phyloP scores from a whole-genome alignment of 2,797 vertebrate species.

The Moxostoma hubbsi region DNA sequence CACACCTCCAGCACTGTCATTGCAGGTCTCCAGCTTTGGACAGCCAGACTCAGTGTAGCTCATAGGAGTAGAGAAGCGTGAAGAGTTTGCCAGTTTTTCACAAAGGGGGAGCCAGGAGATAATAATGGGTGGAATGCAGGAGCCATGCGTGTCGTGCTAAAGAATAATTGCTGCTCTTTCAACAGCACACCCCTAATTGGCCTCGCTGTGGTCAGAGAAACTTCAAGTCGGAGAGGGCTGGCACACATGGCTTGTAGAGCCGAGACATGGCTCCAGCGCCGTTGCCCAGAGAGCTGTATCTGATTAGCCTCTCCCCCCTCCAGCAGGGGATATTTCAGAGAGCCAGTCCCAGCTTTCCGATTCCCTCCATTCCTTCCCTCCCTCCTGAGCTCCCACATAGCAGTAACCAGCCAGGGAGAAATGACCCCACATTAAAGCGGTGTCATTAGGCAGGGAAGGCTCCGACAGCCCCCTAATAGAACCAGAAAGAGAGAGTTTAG shows the following conservation, averaged over 20 bases:
- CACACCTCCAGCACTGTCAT: constrained; percentile 50
- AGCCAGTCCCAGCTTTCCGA: constrained; percentile 27
- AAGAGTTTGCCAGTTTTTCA: constrained; percentile 76
- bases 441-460: constrained; percentile 44
- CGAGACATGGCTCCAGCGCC: constrained; percentile 27
- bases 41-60: constrained; percentile 69
- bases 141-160: constrained; percentile 78
- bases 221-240: constrained; percentile 60
- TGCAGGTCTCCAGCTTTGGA: constrained; percentile 51
- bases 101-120: constrained; percentile 78
- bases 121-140: constrained; percentile 79
- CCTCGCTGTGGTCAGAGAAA: constrained; percentile 76
- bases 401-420: constrained; percentile 41
- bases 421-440: constrained; percentile 57
- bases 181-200: constrained; percentile 84
- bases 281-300: constrained; percentile 76
- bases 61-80: constrained; percentile 68
- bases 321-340: constrained; percentile 66
- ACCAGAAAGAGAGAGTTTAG: constrained; percentile 26
- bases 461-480: constrained; percentile 33
- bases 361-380: constrained; percentile 24
- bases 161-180: constrained; percentile 84
- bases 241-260: constrained; percentile 46
- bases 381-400: constrained; percentile 7
- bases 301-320: constrained; percentile 68